A percentile compares a stretch with the other conserved stretches of the same genome.
Conservation (phyloP, 2,888 invertebrate species). For the Trypoxylon attenuatum region DNA sequence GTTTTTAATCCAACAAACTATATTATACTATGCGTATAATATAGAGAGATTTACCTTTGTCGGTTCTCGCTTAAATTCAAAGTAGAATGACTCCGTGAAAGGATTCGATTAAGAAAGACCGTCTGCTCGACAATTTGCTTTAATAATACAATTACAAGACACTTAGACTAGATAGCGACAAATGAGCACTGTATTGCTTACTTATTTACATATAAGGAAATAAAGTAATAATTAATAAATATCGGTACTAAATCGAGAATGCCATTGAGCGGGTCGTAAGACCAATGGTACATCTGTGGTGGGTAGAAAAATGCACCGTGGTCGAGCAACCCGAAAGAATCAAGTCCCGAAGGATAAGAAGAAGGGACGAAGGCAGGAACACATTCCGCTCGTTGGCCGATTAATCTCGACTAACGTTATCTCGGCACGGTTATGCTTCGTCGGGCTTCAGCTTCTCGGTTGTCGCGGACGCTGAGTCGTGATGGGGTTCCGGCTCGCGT, state of each 20-base stretch:
- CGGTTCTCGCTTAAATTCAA: no score
- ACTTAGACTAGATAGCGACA: no score
- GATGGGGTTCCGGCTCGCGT: conserved; percentile 68
- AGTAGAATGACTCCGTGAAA: no score
- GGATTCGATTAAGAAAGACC: not conserved
- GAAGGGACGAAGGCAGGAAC: no score
- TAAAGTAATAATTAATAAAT: not conserved
- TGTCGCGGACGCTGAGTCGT: conserved; percentile 62
- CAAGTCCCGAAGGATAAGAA: no score
- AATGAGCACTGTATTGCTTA: no score
- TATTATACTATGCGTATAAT: no score
- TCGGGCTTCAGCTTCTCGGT: conserved; percentile 69
- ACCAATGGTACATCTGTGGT: conserved; percentile 6
- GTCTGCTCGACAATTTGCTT: conserved; percentile 42
- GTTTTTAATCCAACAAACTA: not conserved
- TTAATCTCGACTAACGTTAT: not conserved
- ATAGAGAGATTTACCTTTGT: no score
- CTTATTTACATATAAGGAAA: conserved; percentile 6
- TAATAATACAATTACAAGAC: conserved; percentile 47
- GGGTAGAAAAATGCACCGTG: conserved; percentile 27
- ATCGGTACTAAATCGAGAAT: not conserved
- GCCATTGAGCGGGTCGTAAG: not conserved
- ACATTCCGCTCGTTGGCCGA: no score
- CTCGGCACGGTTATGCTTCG: conserved; percentile 60
- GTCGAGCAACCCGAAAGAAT: conserved; percentile 6